These are phyloP conservation scores for Saturnia japonica DNA, from an alignment of 2,888 invertebrate genomes.

Conservation along the genomic window DNA sequence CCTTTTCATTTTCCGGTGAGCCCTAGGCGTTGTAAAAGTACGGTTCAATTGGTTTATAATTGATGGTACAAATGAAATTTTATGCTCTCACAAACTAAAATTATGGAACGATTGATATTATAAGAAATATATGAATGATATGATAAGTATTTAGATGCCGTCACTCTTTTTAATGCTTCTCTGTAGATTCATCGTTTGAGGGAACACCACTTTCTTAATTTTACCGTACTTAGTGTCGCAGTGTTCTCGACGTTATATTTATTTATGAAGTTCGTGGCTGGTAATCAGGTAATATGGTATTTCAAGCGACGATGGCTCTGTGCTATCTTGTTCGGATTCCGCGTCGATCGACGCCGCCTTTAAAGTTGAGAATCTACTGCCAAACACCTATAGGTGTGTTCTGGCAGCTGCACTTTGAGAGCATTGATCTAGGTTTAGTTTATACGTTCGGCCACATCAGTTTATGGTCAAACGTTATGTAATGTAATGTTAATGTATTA, in stretches of 20 bases:
- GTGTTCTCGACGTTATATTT: too few relatives aligned
- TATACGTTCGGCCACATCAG: too few relatives aligned
- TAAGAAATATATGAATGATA: neutral
- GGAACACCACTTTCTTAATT: neutral
- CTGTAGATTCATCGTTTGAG: neutral
- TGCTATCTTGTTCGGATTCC: neutral
- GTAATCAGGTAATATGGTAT: too few relatives aligned
- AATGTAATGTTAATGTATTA: too few relatives aligned
- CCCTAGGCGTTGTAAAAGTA: constrained; percentile 21
- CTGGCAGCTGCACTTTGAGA: too few relatives aligned
- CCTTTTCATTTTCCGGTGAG: constrained; percentile 45
- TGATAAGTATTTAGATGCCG: neutral
- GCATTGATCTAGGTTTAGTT: too few relatives aligned
- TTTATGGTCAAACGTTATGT: too few relatives aligned
- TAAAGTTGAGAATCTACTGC: neutral
- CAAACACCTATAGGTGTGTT: too few relatives aligned
- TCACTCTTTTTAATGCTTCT: too few relatives aligned
- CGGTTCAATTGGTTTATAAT: constrained; percentile 10
- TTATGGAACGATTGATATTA: neutral
- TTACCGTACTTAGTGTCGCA: neutral
- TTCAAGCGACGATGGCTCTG: neutral
- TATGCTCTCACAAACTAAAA: neutral
- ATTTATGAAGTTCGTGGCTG: too few relatives aligned
- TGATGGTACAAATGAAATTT: constrained; percentile 5
- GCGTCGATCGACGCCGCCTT: neutral